Conservation (phyloP, 1,140 invertebrate genomes). For the Macrotrachela quadricornifera region DNA sequence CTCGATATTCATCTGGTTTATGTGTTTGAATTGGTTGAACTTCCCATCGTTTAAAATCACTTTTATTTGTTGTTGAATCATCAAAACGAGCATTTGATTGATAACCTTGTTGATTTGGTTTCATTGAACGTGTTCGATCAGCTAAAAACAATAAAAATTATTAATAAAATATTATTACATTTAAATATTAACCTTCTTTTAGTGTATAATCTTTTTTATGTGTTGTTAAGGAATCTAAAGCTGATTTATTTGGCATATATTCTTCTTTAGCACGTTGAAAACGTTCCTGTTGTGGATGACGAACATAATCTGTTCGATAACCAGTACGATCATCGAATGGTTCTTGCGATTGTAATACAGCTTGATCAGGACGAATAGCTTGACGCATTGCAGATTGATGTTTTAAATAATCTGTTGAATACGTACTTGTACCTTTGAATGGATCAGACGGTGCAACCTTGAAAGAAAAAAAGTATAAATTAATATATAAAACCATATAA, state of each 20-base stretch:
- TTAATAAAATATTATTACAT: not conserved
- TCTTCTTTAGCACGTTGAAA: conserved; percentile 12
- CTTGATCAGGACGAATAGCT: conserved; percentile 20
- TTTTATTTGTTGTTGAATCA: conserved; percentile 22
- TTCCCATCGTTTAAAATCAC: conserved; percentile 26
- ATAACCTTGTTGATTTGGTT: conserved; percentile 18
- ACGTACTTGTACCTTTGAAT: conserved; percentile 25
- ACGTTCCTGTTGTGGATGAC: conserved; percentile 18
- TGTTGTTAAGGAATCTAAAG: conserved; percentile 25
- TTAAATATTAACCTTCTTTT: conserved; percentile 12
- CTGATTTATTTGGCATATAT: conserved; percentile 12
- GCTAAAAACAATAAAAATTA: no score
- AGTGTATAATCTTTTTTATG: conserved; percentile 23
- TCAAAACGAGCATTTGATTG: conserved; percentile 20
- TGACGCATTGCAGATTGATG: conserved; percentile 16
- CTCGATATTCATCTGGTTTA: conserved; percentile 17
- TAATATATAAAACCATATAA: no score
- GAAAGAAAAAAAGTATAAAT: no score
- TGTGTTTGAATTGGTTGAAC: conserved; percentile 17
- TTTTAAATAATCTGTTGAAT: conserved; percentile 20
- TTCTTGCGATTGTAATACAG: conserved; percentile 16
- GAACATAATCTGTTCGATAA: conserved; percentile 23
- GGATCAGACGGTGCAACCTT: conserved; percentile 13
- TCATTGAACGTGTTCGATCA: conserved; percentile 3
- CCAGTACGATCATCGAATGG: conserved; percentile 26